A percentile compares a stretch with the other conserved stretches of the same genome.
Evolutionary conservation across 1,140 invertebrate species (phyloP).

Genomic region (Fopius arisanus): DNA sequence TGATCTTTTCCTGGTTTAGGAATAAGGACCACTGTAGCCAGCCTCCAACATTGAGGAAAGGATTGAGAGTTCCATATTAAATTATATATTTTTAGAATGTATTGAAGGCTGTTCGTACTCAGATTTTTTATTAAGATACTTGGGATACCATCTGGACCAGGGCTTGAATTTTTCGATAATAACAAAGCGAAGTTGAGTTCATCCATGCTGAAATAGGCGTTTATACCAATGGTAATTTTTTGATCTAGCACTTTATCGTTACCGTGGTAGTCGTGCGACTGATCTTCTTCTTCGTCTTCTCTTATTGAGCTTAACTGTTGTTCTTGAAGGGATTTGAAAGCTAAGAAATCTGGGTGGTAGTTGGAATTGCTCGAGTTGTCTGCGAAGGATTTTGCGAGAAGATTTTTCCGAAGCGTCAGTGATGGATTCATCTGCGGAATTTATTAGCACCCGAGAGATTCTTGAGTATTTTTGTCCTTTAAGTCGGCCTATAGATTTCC

Average conservation of each 20-base stretch:
- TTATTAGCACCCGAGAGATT: not conserved
- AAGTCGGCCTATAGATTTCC: conserved; percentile 33
- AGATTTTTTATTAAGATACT: conserved; percentile 23
- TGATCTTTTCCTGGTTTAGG: not conserved
- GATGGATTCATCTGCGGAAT: not conserved
- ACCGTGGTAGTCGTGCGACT: not conserved
- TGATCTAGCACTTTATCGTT: not conserved
- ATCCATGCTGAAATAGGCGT: not conserved
- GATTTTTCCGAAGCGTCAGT: conserved; percentile 35
- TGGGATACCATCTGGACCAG: conserved; percentile 22
- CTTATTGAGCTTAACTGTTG: conserved; percentile 31
- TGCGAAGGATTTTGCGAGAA: conserved; percentile 41
- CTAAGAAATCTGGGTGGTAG: conserved; percentile 37
- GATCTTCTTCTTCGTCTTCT: too few species aligned
- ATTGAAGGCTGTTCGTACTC: not conserved
- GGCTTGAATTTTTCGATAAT: conserved; percentile 2
- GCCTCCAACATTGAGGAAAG: not conserved
- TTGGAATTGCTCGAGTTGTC: conserved; percentile 18
- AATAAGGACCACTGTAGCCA: not conserved
- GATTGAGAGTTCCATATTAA: not conserved
- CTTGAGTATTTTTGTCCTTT: conserved; percentile 18
- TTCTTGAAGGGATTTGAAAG: conserved; percentile 39
- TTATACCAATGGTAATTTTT: not conserved
- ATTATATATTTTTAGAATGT: conserved; percentile 2
- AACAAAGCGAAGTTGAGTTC: not conserved